Conservation (phyloP, 2,113 vertebrate species). For the Neolamprologus fasciatus region DNA sequence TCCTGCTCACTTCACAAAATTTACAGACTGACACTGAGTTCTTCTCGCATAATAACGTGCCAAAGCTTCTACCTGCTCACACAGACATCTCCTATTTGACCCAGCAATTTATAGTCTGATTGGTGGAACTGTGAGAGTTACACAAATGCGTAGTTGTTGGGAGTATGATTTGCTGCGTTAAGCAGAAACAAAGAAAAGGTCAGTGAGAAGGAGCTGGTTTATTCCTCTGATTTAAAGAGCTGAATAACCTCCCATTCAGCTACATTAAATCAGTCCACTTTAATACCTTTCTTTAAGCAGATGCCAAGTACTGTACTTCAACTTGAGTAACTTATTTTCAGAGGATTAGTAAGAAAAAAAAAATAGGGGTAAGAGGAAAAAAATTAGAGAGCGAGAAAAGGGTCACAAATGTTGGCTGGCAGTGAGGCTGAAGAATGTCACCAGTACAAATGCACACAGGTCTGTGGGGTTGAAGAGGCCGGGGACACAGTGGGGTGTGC, state of each 20-base stretch:
- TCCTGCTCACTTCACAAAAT: not conserved
- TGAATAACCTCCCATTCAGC: slow-evolving; percentile 24
- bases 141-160: not conserved
- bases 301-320: slow-evolving; percentile 40
- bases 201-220: slow-evolving; percentile 3
- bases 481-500: slow-evolving; percentile 41
- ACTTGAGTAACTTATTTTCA: slow-evolving; percentile 42
- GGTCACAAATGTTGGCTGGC: slow-evolving; percentile 43
- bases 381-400: not conserved
- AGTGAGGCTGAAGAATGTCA: slow-evolving; percentile 31
- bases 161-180: slow-evolving; percentile 1
- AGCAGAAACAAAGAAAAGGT: slow-evolving; percentile 25
- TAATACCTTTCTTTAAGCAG: slow-evolving; percentile 34
- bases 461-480: slow-evolving; percentile 6
- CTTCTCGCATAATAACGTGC: not conserved
- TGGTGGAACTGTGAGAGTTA: not conserved
- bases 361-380: not conserved
- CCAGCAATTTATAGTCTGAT: not conserved
- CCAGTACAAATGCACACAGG: not conserved
- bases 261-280: slow-evolving; percentile 45
- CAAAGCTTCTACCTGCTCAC: not conserved
- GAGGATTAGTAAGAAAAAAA: slow-evolving; percentile 29
- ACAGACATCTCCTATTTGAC: not conserved
- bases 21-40: not conserved
- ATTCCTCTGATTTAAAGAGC: slow-evolving; percentile 24